Base-by-base conservation (phyloP, 2,888 invertebrate genomes). In the Panopea generosa region DNA sequence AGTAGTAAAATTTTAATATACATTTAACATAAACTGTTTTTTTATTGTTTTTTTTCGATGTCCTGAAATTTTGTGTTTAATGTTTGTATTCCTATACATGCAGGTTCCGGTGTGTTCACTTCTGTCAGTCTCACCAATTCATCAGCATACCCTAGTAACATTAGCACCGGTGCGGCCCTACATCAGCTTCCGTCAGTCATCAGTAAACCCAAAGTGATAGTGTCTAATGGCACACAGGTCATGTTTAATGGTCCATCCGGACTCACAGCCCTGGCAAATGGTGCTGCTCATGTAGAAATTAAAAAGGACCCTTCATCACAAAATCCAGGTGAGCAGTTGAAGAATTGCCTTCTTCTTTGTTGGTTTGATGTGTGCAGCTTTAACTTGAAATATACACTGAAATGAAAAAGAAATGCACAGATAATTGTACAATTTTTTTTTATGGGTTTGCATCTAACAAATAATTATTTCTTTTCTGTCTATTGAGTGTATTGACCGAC, bases 141-240 rank as follows among this genome's bases (percentile, higher is more conserved):
- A 69, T 73, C 78, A 40, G 66, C 77, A 49, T 72, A 76, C 66
- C 55, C 63, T 16, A 77, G 59, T 47, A 47, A 59, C 26, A 33
- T 62, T 14, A 57, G 65, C 43, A 61, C 77, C 22, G 70, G 69
- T n/a, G 76, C 86, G 20, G 88, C 88, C 20, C 71, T 90, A 50
- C 90, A 90, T 75, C 90, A 90, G 76, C 77, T 90, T 73, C 89
- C 90, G 18, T 85, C 90, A 47, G 88, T 90, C 57, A 87, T 90
- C 61, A 87, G 87, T 55, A 89, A 90, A 80, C 86, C 90, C 60
- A 90, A 90, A 81, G 86, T 88, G 59, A 85, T 89, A 24, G 86
- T 89, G 55, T 82, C 90, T 22, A 87, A 87, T 56, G 78, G 84
- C 50, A 78, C 85, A 57, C 85, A 85, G 70, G 83, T 89, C 59